A percentile compares a stretch with the other conserved stretches of the same genome.
Evolutionary conservation across 1,140 invertebrate genomes (phyloP).

Genomic region (Habropoda laboriosa): DNA sequence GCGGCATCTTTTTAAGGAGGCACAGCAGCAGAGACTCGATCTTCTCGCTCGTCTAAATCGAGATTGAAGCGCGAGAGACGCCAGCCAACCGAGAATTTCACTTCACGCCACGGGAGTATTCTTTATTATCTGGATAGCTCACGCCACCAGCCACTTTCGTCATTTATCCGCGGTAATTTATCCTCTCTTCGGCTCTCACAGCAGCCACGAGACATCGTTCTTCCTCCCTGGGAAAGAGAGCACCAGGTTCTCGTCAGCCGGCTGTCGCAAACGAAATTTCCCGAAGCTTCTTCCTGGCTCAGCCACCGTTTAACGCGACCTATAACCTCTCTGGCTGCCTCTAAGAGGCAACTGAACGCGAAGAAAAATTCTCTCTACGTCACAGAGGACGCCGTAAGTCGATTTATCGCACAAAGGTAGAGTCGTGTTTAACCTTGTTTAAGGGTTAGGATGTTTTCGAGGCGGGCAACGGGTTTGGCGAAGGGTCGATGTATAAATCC

Average conservation of each 20-base stretch:
- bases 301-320: neutral
- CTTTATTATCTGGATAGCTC: constrained; percentile 1
- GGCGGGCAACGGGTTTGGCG: neutral
- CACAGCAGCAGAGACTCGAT: constrained; percentile 2
- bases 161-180: constrained; percentile 38
- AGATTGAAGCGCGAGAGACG: neutral
- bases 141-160: neutral
- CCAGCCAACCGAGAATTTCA: constrained; percentile 16
- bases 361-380: no score
- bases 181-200: neutral
- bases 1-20: no score
- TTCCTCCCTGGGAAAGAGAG: constrained; percentile 39
- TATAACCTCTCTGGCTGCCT: neutral
- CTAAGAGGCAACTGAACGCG: neutral
- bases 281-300: neutral
- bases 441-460: neutral
- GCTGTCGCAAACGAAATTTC: constrained; percentile 14
- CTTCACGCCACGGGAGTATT: neutral
- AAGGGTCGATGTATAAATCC: neutral
- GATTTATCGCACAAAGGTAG: no score
- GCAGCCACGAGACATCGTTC: constrained; percentile 19
- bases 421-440: no score
- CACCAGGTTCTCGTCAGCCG: neutral
- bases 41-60: constrained; percentile 1
- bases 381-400: no score